Percentiles rank a stretch among this genome's conserved stretches.
These are phyloP conservation scores for Aphidius colemani DNA, from an alignment of 2,888 invertebrate genomes.

Conservation along the genomic window DNA sequence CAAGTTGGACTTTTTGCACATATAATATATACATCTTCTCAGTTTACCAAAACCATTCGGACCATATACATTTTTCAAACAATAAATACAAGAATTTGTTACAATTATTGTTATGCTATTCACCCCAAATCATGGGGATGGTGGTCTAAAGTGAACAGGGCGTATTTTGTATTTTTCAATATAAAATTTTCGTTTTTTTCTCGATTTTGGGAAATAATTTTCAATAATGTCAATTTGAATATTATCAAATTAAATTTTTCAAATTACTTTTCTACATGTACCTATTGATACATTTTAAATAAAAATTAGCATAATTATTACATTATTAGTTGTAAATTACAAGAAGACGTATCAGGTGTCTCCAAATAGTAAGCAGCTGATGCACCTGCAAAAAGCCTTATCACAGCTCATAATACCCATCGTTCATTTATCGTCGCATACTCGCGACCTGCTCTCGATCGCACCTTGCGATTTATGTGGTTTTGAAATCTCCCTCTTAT, in stretches of 20 bases:
- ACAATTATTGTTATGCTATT: neutral
- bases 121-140: too few relatives aligned
- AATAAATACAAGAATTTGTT: neutral
- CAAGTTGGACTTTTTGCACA: neutral
- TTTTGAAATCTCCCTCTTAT: conserved; percentile 34
- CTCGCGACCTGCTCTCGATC: conserved; percentile 24
- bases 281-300: too few relatives aligned
- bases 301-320: too few relatives aligned
- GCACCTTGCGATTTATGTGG: conserved; percentile 38
- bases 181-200: too few relatives aligned
- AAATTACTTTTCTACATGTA: too few relatives aligned
- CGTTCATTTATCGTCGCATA: neutral
- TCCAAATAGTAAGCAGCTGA: conserved; percentile 17
- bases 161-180: too few relatives aligned
- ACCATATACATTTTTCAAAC: too few relatives aligned
- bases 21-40: conserved; percentile 3
- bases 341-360: conserved; percentile 30
- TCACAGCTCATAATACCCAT: conserved; percentile 30
- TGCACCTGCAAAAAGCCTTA: conserved; percentile 39
- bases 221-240: too few relatives aligned
- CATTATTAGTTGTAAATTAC: too few relatives aligned
- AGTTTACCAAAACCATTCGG: neutral
- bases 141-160: too few relatives aligned
- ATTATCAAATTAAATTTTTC: too few relatives aligned
- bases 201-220: too few relatives aligned